phyloP scores from a whole-genome alignment of 2,113 vertebrate species.

The Nymphicus hollandicus region DNA sequence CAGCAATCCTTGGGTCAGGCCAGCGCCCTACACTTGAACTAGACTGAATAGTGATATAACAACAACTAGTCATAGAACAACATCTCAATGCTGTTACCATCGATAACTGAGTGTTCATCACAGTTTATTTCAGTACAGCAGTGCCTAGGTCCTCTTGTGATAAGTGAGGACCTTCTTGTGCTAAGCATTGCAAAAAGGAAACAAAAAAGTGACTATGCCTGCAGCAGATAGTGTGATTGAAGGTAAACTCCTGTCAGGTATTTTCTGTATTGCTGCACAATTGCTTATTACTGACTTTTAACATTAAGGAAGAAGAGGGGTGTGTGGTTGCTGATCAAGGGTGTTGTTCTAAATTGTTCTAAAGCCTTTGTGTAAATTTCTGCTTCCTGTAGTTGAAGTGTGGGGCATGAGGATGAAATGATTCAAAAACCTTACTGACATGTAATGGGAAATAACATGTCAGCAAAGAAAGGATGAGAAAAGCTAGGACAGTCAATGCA shows the following conservation, averaged over 20 bases:
- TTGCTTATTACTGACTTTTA: neutral
- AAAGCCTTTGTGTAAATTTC: neutral
- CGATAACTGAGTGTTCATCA: accelerated
- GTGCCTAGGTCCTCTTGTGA: neutral
- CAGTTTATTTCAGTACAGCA: neutral
- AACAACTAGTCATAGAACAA: neutral
- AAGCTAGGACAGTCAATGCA: neutral
- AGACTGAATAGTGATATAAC: neutral
- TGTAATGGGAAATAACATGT: neutral
- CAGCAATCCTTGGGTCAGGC: neutral
- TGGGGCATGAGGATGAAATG: neutral
- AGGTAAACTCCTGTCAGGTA: neutral
- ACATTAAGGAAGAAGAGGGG: neutral
- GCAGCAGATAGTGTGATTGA: neutral
- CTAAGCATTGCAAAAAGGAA: neutral
- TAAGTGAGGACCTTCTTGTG: neutral
- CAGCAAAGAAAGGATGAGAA: neutral
- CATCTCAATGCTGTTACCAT: neutral
- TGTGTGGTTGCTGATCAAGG: neutral
- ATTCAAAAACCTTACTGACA: neutral
- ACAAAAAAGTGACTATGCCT: neutral
- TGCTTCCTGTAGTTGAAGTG: neutral
- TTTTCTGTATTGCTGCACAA: neutral
- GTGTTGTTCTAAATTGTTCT: neutral
- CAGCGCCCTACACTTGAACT: neutral